phyloP scores from a whole-genome alignment of 1,140 invertebrate genomes.

The Drosophila elegans region DNA sequence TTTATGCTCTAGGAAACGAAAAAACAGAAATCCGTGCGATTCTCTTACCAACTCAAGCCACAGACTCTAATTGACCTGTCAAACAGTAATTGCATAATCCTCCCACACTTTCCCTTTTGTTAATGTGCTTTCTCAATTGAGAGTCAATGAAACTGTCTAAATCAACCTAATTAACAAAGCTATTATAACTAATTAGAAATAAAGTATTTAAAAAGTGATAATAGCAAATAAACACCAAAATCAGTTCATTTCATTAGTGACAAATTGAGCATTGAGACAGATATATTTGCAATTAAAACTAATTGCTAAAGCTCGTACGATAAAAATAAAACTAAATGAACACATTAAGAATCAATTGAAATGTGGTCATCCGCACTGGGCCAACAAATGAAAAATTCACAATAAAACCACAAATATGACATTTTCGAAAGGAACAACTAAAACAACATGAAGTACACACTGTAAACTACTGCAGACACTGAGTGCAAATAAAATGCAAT shows the following conservation, averaged over 20 bases:
- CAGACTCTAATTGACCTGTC: constrained; percentile 49
- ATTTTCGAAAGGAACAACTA: constrained; percentile 23
- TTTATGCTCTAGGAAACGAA: background rate
- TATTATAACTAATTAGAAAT: constrained; percentile 33
- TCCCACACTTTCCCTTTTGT: background rate
- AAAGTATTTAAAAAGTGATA: constrained; percentile 34
- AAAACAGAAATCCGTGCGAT: constrained; percentile 19
- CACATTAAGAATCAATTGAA: constrained; percentile 74
- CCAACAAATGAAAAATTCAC: constrained; percentile 21
- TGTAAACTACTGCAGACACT: constrained; percentile 8
- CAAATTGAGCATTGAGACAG: constrained; percentile 7
- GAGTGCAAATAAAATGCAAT: constrained; percentile 62
- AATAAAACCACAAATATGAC: constrained; percentile 64
- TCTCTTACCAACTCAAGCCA: constrained; percentile 15
- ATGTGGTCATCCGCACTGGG: constrained; percentile 51
- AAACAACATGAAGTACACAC: background rate
- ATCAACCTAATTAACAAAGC: constrained; percentile 34
- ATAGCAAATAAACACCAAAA: constrained; percentile 19
- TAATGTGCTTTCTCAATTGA: background rate
- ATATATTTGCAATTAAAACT: constrained; percentile 17
- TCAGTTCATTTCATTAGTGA: constrained; percentile 1
- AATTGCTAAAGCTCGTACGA: constrained; percentile 6
- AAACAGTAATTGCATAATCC: constrained; percentile 39
- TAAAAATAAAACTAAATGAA: constrained; percentile 24
- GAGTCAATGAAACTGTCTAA: constrained; percentile 61